A percentile compares a stretch with the other conserved stretches of the same genome.
Conservation (phyloP, 2,797 vertebrate species). For the Xenopus petersii region DNA sequence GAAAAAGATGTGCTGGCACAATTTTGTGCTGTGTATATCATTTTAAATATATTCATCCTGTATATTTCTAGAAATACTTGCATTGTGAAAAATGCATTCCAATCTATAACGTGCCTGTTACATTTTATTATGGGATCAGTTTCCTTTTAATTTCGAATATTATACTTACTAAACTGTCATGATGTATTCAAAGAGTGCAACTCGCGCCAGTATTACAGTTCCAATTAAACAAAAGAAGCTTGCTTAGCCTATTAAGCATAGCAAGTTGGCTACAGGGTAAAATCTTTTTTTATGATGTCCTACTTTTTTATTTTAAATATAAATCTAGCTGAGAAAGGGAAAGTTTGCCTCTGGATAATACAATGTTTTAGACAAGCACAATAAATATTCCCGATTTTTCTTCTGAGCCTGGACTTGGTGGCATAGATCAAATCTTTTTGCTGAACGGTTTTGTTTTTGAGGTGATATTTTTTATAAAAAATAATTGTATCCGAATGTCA, state of each 20-base stretch:
- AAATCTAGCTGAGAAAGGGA: background rate
- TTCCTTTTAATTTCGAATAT: slow-evolving; percentile 2
- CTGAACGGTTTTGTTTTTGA: background rate
- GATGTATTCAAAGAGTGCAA: background rate
- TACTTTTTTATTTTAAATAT: slow-evolving; percentile 2
- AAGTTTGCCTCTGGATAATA: background rate
- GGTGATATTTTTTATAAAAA: background rate
- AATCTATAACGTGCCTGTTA: slow-evolving; percentile 1
- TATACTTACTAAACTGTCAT: background rate
- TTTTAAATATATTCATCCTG: slow-evolving; percentile 18
- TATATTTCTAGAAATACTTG: background rate
- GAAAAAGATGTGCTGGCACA: background rate
- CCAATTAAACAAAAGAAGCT: slow-evolving; percentile 10
- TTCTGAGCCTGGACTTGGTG: background rate
- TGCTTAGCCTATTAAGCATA: slow-evolving; percentile 11
- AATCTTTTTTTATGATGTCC: background rate
- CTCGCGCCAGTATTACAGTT: background rate
- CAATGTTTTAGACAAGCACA: background rate
- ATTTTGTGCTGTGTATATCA: background rate
- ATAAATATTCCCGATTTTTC: background rate
- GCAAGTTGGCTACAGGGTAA: background rate
- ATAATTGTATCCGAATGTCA: too few species aligned
- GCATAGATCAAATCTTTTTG: background rate
- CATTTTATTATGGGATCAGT: background rate
- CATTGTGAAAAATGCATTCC: background rate